Base-by-base conservation (phyloP, 2,113 vertebrate genomes). In the Dicaeum eximium region DNA sequence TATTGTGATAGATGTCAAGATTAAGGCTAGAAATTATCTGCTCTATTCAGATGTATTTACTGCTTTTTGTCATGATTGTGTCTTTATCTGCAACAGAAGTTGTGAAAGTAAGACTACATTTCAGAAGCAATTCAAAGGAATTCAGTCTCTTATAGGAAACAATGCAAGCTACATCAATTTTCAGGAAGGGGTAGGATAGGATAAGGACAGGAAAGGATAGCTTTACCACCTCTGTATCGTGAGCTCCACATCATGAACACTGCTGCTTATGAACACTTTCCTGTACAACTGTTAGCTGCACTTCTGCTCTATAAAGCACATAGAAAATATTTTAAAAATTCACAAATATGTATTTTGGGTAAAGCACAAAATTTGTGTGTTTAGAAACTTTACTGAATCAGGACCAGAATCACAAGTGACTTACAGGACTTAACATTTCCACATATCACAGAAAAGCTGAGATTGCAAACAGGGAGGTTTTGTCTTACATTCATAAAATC, bases 351-450 rank as follows among this genome's bases (percentile, higher is more conserved):
- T 84, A 7, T n/a, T n/a, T 53, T 48, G 25, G 12, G 31, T 78
- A 47, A 73, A 67, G 25, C 2, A 45, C 7, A 56, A 8, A 15
- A 57, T 31, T 40, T 60, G 0, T 42, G 23, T 11, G 2, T 50
- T 73, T 70, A 81, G 35, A 22, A 61, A 53, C 6, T 47, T 71
- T 14, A 13, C 7, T 42, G 31, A 44, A 61, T 80, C 21, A 65
- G 20, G 30, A 61, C 16, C 10, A 70, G 56, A 74, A 70, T 45
- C 5, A 7, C 3, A 2, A 58, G 8, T 53, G 11, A 44, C 10
- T 73, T 84, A 13, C 0, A 0, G 4, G 12, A 71, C 30, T 54
- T 47, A 73, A 50, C 1, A 22, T 27, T 71, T 58, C n/a, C 20
- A 50, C 2, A 1, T 40, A 23, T 18, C 2, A 19, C 35, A 86